A percentile compares a stretch with the other conserved stretches of the same genome.
phyloP scores from a whole-genome alignment of 2,888 invertebrate species.

The Netelia melanura region DNA sequence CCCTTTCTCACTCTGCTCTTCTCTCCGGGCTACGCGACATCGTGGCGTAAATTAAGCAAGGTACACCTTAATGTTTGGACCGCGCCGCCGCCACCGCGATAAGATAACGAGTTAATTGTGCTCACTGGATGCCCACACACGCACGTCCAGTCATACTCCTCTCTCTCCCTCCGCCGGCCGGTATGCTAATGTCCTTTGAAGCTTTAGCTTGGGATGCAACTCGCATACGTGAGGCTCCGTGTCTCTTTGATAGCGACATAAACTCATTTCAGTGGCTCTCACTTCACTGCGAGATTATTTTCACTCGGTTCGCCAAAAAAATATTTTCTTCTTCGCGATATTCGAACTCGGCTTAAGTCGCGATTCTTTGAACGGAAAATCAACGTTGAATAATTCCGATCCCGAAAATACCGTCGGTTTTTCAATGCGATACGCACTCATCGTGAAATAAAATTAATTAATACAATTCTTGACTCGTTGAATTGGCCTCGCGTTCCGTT shows the following conservation, averaged over 20 bases:
- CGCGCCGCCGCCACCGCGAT: slow-evolving; percentile 81
- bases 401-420: not conserved
- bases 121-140: slow-evolving; percentile 84
- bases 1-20: slow-evolving; percentile 55
- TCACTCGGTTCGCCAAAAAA: slow-evolving; percentile 47
- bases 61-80: slow-evolving; percentile 84
- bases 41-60: slow-evolving; percentile 84
- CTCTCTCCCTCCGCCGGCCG: slow-evolving; percentile 73
- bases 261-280: slow-evolving; percentile 83
- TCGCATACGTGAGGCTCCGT: slow-evolving; percentile 80
- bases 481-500: no score
- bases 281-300: slow-evolving; percentile 80
- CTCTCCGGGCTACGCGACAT: slow-evolving; percentile 72
- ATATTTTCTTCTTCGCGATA: not conserved
- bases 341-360: not conserved
- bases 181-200: slow-evolving; percentile 84
- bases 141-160: slow-evolving; percentile 80
- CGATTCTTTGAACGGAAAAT: not conserved
- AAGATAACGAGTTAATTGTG: slow-evolving; percentile 85
- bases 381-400: not conserved
- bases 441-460: not conserved
- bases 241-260: slow-evolving; percentile 84
- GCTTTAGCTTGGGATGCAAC: slow-evolving; percentile 81
- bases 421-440: not conserved
- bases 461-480: not conserved